Evolutionary conservation across 35 echinoderm and acorn worm species (phyloP), one percentile per base, ranked within the genome.

Genomic region (Amphiura filiformis): DNA sequence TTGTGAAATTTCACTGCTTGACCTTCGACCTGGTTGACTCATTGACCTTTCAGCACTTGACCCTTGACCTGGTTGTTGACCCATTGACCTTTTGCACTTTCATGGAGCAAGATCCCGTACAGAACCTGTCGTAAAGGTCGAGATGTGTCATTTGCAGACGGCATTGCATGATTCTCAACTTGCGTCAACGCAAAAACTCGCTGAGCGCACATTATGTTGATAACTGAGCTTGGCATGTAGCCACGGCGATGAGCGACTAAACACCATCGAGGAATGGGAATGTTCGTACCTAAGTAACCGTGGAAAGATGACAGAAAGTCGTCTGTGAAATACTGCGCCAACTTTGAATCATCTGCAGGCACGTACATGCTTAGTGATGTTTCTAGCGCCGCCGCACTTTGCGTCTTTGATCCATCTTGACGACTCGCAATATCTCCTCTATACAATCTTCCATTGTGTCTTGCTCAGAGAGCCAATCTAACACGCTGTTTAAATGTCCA

Each of bases 321-420:
- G n/a, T 85, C 42, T 35, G 81, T 75, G 4, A 44, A 39, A 26
- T 36, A 91, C 14, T 23, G 3, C 20, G 65, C 23, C 32, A 37
- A 31, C 17, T 37, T 39, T n/a, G 38, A 23, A 7, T 30, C 28
- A 39, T 39, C 32, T 56, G 31, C 31, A 64, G 28, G 78, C 22
- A 0, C 32, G 41, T 90, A 90, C 84, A 87, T 90, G 75, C 87
- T 76, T 36, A 94, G 76, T 2, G 93, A 94, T 52, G 87, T 78
- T 56, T 87, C 79, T 37, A 94, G 37, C 20, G 49, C 26, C 18
- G 56, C 42, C 65, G 35, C 15, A 94, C 15, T 26, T 78, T 41
- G 32, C 65, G 41, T 78, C 78, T 80, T n/a, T 65, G 22, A 13
- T 81, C 44, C 18, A 75, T 41, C 70, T 47, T 76, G 26, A 76